Conservation (phyloP, 2,113 vertebrate genomes). For the Pseudopipra pipra region DNA sequence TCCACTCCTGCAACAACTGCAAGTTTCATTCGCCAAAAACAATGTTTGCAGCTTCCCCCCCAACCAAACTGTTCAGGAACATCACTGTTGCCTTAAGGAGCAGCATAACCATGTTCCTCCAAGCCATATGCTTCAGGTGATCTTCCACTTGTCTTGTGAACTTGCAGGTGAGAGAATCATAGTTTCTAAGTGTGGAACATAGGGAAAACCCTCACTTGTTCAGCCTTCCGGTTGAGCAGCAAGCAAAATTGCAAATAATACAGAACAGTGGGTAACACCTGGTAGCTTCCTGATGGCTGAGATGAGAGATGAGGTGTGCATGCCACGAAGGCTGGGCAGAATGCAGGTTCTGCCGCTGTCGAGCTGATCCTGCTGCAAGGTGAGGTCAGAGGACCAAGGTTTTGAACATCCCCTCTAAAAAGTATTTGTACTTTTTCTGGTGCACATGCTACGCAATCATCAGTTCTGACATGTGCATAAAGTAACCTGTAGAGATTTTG, state of each 20-base stretch:
- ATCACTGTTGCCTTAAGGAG: not conserved
- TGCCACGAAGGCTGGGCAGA: not conserved
- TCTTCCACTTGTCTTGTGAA: not conserved
- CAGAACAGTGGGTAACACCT: not conserved
- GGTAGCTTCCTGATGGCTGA: not conserved
- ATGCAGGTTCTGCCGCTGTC: not conserved
- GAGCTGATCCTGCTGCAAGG: not conserved
- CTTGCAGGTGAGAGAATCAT: not conserved
- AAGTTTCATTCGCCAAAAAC: not conserved
- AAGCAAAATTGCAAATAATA: not conserved
- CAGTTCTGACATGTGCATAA: not conserved
- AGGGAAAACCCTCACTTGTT: not conserved
- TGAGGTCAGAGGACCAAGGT: not conserved
- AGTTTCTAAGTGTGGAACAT: not conserved
- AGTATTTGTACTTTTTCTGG: not conserved
- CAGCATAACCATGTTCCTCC: not conserved
- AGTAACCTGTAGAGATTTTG: not conserved
- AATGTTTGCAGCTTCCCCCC: not conserved
- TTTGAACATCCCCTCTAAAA: not conserved
- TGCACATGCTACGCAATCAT: not conserved
- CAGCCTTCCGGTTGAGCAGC: not conserved
- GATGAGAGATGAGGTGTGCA: not conserved
- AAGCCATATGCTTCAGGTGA: accelerated
- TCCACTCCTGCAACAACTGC: not conserved
- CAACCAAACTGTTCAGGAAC: not conserved